phyloP scores from a whole-genome alignment of 53 echinoderm and acorn worm species.

The Antedon mediterranea region DNA sequence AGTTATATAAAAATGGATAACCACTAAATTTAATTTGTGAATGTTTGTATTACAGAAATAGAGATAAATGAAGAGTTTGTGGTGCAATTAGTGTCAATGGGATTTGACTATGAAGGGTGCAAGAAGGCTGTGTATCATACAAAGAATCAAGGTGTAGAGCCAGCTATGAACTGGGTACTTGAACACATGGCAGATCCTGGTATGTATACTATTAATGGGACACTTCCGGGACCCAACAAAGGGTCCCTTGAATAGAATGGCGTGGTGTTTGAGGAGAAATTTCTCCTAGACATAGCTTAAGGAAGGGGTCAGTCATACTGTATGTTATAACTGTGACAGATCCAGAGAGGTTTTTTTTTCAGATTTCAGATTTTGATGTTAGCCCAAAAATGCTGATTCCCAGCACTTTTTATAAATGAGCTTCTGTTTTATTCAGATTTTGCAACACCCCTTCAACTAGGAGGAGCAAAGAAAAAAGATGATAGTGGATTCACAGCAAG shows the following conservation, averaged over 20 bases:
- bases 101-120: slow-evolving; percentile 69
- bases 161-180: slow-evolving; percentile 73
- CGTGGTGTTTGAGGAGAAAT: too few relatives aligned
- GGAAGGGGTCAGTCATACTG: too few relatives aligned
- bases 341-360: too few relatives aligned
- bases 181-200: slow-evolving; percentile 53
- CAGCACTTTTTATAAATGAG: too few relatives aligned
- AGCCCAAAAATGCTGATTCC: too few relatives aligned
- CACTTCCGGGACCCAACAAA: too few relatives aligned
- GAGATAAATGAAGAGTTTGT: slow-evolving; percentile 64
- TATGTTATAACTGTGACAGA: too few relatives aligned
- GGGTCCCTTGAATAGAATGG: too few relatives aligned
- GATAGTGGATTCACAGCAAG: slow-evolving; percentile 23
- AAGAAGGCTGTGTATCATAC: slow-evolving; percentile 83
- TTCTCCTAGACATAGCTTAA: too few relatives aligned
- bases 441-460: slow-evolving; percentile 66
- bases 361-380: too few relatives aligned
- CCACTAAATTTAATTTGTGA: too few relatives aligned
- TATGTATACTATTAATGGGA: background rate
- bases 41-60: slow-evolving; percentile 40
- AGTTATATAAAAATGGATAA: too few relatives aligned
- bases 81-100: slow-evolving; percentile 56
- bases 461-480: slow-evolving; percentile 41
- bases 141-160: slow-evolving; percentile 66
- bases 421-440: slow-evolving; percentile 67